phyloP scores from a whole-genome alignment of 2,888 invertebrate species.

The Drosophila trichaetosa region DNA sequence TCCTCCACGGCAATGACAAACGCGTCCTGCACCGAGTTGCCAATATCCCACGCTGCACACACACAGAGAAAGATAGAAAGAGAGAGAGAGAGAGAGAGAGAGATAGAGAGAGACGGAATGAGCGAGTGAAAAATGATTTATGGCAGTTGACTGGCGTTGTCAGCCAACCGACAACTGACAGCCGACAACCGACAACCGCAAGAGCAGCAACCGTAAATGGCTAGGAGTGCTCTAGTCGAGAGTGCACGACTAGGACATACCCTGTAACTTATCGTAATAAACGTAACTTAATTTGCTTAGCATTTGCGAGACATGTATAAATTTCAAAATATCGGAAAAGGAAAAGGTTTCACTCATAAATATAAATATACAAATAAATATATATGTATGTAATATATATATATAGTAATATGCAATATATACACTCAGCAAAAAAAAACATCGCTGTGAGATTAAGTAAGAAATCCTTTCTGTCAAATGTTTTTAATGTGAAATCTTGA shows the following conservation, averaged over 20 bases:
- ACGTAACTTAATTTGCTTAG: not conserved
- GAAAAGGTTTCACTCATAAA: not conserved
- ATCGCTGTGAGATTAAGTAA: not conserved
- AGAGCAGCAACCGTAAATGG: constrained; percentile 5
- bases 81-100: constrained; percentile 7
- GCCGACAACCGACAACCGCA: constrained; percentile 28
- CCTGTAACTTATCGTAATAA: not conserved
- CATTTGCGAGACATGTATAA: not conserved
- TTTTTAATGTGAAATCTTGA: not conserved
- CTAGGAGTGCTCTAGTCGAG: not conserved
- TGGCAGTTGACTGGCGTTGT: constrained; percentile 37
- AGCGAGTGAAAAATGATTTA: constrained; percentile 50
- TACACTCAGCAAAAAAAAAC: not conserved
- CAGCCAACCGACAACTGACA: constrained; percentile 28
- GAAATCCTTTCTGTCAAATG: not conserved
- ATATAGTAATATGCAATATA: not conserved
- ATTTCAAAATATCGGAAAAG: not conserved
- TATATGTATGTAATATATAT: too few relatives aligned
- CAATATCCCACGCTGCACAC: constrained; percentile 91
- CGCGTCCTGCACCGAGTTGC: constrained; percentile 96
- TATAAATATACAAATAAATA: not conserved
- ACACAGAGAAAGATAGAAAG: constrained; percentile 5
- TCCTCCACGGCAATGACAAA: constrained; percentile 99
- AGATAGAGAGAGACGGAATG: not conserved
- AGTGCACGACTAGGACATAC: not conserved